A percentile compares a stretch with the other conserved stretches of the same genome.
These are phyloP conservation scores for Melanotaenia duboulayi DNA, from an alignment of 2,113 vertebrate genomes.

Conservation along the genomic window DNA sequence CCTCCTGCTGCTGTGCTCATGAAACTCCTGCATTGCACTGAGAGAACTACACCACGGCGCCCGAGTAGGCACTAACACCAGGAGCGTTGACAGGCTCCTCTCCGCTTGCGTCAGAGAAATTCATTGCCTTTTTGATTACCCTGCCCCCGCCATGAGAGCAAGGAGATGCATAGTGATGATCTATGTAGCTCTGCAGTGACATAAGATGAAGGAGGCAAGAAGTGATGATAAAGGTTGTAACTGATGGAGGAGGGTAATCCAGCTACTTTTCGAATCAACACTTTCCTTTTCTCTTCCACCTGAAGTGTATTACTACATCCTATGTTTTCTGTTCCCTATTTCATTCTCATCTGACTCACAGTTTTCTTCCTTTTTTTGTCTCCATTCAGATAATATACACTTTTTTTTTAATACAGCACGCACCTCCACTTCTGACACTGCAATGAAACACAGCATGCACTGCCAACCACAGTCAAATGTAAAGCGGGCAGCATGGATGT, in stretches of 20 bases:
- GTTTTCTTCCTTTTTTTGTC: conserved; percentile 33
- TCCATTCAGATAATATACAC: conserved; percentile 20
- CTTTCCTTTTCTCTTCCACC: conserved; percentile 36
- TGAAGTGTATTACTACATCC: conserved; percentile 18
- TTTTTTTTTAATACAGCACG: conserved; percentile 27
- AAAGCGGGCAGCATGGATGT: conserved; percentile 45
- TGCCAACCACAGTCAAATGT: conserved; percentile 50
- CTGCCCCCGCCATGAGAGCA: conserved; percentile 42
- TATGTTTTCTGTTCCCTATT: conserved; percentile 9
- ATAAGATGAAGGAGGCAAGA: conserved; percentile 29
- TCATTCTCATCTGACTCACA: conserved; percentile 12
- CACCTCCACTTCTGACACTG: conserved; percentile 27
- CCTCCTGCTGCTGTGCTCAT: conserved; percentile 54
- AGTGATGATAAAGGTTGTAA: conserved; percentile 32
- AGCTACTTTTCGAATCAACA: conserved; percentile 44
- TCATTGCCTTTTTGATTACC: conserved; percentile 57
- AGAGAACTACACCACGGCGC: conserved; percentile 46
- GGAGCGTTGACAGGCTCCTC: conserved; percentile 50
- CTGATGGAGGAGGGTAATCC: conserved; percentile 36
- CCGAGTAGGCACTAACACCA: conserved; percentile 35
- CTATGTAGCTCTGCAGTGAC: conserved; percentile 57
- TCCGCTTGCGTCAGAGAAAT: conserved; percentile 69
- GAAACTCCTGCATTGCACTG: conserved; percentile 73
- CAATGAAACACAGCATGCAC: conserved; percentile 46
- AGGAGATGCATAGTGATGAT: conserved; percentile 54